Percentiles rank a stretch among this genome's conserved stretches.
Conservation (phyloP, 2,888 invertebrate species). For the Agrotis puta region DNA sequence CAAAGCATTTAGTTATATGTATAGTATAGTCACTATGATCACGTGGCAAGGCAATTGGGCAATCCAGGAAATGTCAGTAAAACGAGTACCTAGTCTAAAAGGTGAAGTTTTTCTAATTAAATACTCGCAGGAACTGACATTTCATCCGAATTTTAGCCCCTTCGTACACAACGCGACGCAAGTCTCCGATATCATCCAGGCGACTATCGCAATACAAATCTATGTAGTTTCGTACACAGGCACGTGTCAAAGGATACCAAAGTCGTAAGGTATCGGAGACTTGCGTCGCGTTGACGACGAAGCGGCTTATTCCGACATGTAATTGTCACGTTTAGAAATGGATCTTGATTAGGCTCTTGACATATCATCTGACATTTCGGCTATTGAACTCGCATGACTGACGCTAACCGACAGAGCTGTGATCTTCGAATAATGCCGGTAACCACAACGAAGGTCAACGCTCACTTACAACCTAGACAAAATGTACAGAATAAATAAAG, state of each 20-base stretch:
- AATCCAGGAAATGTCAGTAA: not conserved
- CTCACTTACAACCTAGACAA: conserved; percentile 30
- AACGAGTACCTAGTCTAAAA: not conserved
- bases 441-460: conserved; percentile 55
- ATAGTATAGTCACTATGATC: not conserved
- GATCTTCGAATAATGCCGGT: conserved; percentile 41
- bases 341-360: conserved; percentile 41
- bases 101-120: not conserved
- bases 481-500: conserved; percentile 47
- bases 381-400: conserved; percentile 39
- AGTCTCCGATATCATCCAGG: no score
- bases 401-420: conserved; percentile 24
- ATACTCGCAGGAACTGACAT: not conserved
- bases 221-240: no score
- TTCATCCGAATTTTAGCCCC: not conserved
- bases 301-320: not conserved
- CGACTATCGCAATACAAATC: no score
- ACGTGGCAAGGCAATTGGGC: not conserved
- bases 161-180: no score
- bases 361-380: conserved; percentile 53
- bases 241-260: no score
- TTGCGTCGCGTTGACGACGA: no score
- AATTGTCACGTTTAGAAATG: conserved; percentile 25
- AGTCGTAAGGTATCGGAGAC: no score
- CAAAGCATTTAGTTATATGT: no score